Conservation (phyloP, 2,797 vertebrate species). For the Centropyge bicolor region DNA sequence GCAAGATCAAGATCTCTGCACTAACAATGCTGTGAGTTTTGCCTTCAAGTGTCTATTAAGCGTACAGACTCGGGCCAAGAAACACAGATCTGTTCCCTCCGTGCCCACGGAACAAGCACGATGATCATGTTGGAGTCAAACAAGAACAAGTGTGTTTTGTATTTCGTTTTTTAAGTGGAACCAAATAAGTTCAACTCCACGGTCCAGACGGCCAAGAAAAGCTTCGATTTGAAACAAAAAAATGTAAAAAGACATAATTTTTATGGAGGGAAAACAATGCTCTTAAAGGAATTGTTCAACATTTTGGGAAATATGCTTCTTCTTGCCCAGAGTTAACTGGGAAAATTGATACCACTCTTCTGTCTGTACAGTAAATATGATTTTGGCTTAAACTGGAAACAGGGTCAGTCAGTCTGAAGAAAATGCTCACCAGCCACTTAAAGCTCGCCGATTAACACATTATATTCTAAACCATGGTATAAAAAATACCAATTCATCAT, state of each 20-base stretch:
- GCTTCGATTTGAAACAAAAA: not conserved
- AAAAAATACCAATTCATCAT: not conserved
- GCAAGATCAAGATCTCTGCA: slow-evolving; percentile 46
- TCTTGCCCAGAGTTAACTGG: not conserved
- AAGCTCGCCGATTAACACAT: not conserved
- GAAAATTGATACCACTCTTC: not conserved
- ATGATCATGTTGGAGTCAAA: slow-evolving; percentile 11
- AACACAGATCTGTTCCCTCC: slow-evolving; percentile 18
- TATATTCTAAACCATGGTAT: not conserved
- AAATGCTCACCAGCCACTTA: not conserved
- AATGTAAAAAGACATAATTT: not conserved
- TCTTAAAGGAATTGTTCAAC: not conserved
- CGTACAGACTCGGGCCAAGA: slow-evolving; percentile 23
- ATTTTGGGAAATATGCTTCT: not conserved
- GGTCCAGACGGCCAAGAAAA: not conserved
- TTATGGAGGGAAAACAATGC: not conserved
- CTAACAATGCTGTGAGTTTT: slow-evolving; percentile 42
- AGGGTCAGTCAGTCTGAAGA: not conserved
- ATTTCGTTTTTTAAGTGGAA: not conserved
- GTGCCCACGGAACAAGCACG: not conserved
- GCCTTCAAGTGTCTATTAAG: slow-evolving; percentile 40
- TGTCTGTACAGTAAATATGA: too few species aligned
- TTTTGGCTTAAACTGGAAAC: not conserved
- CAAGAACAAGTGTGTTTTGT: slow-evolving; percentile 4
- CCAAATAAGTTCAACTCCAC: not conserved